These are phyloP conservation scores for Parthenolecanium corni DNA, from an alignment of 2,888 invertebrate species.

Conservation along the genomic window DNA sequence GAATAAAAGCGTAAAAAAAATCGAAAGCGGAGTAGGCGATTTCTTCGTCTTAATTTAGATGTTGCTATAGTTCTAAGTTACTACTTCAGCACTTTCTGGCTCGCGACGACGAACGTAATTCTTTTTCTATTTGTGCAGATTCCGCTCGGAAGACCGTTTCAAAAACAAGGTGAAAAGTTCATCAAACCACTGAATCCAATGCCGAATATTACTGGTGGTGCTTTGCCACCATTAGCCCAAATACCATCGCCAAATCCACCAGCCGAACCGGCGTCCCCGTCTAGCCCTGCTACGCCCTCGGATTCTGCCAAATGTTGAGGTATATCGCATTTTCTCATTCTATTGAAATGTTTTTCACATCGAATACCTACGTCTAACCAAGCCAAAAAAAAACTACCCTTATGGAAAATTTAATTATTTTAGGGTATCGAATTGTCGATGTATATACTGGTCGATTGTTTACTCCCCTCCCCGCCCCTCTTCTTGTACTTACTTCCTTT, in stretches of 20 bases:
- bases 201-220: slow-evolving; percentile 19
- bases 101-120: too few species aligned
- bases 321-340: not conserved
- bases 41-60: too few species aligned
- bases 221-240: slow-evolving; percentile 29
- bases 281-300: slow-evolving; percentile 28
- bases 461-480: not conserved
- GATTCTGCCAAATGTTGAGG: slow-evolving; percentile 30
- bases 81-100: too few species aligned
- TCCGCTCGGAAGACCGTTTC: slow-evolving; percentile 23
- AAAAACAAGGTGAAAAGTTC: slow-evolving; percentile 30
- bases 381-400: too few species aligned
- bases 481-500: not conserved
- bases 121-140: not conserved
- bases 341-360: not conserved
- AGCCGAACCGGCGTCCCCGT: slow-evolving; percentile 23
- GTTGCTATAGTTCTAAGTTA: too few species aligned
- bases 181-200: slow-evolving; percentile 29
- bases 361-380: not conserved
- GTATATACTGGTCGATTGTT: not conserved
- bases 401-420: too few species aligned
- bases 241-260: slow-evolving; percentile 30
- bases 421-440: too few species aligned
- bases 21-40: too few species aligned
- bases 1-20: too few species aligned